Base-by-base conservation (phyloP, 2,797 vertebrate species). In the Acrossocheilus wenchowensis region DNA sequence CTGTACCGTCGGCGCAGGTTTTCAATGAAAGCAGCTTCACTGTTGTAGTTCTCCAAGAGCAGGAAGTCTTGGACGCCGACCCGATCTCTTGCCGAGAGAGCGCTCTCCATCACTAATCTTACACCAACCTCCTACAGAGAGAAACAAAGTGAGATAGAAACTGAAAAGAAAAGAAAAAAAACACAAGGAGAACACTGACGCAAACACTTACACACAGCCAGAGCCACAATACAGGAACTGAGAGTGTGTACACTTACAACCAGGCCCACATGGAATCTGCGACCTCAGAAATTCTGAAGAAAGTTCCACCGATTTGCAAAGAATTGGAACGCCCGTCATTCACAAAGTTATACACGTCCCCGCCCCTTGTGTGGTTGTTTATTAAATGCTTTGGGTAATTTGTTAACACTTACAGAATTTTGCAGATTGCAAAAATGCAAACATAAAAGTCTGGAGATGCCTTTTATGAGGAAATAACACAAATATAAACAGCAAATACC, bases 51-150 rank as follows among this genome's bases (percentile, higher is more conserved):
- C 86, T 97, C 96, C 6, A 97, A 92, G 81, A 97, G 94, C 88
- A 97, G 95, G 17, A 97, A 97, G 79, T 97, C 96, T 93, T 97
- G 96, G 73, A 97, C 96, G 15, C 96, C 96, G 0, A 97, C 96
- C 0, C 96, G 93, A 91, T 97, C 96, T 0, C 96, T 96, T 75
- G 98, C 97, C 0, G 97, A 97, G 88, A 99, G 94, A 3, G 97
- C 89, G 7, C 97, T 96, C 91, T 99, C 98, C 97, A 99, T 97
- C 93, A 95, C 94, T 73, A 95, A 91, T 1, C 93, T 91, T 82
- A 96, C 95, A 87, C 93, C 94, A 85, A 95, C 82, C 82, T 88
- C 93, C 88, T 96, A 91, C 17, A 86, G 9, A 75, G 1, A 78
- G 15, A 62, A 11, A 72, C 14, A 50, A 14, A 74, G 36, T 26